A percentile compares a stretch with the other conserved stretches of the same genome.
Conservation (phyloP, 2,113 vertebrate species). For the Phoxinus phoxinus region DNA sequence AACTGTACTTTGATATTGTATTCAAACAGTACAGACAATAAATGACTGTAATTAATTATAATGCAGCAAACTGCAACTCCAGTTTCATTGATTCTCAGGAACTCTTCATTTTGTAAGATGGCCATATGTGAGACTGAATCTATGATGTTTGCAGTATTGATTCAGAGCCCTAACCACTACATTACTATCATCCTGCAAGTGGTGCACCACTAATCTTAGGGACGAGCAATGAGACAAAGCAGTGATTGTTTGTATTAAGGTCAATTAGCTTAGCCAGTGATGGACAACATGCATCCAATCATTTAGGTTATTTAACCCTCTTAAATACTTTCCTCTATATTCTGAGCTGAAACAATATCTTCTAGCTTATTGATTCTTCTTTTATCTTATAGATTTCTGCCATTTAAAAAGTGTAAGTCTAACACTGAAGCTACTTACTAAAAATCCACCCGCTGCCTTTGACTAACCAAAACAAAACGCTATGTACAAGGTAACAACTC, state of each 20-base stretch:
- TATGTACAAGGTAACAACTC: conserved; percentile 53
- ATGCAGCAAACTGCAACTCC: background rate
- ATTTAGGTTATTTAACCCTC: background rate
- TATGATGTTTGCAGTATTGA: background rate
- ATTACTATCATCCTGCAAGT: background rate
- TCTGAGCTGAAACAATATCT: background rate
- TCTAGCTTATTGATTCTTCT: background rate
- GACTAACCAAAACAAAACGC: background rate
- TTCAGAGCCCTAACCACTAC: background rate
- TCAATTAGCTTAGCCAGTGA: background rate
- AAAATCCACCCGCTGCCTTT: background rate
- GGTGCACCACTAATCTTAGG: background rate
- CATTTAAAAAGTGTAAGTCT: background rate
- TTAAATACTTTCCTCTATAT: background rate
- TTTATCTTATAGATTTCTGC: background rate
- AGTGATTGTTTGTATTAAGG: background rate
- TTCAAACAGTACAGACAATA: background rate
- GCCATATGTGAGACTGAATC: background rate
- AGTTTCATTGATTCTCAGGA: background rate
- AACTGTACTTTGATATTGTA: background rate
- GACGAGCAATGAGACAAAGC: background rate
- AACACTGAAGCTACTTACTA: background rate
- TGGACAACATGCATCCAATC: background rate
- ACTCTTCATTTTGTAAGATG: background rate
- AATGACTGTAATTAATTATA: background rate